Percentiles rank a stretch among this genome's conserved stretches.
Evolutionary conservation across 1,140 invertebrate species (phyloP).

Genomic region (Heliconius congener): DNA sequence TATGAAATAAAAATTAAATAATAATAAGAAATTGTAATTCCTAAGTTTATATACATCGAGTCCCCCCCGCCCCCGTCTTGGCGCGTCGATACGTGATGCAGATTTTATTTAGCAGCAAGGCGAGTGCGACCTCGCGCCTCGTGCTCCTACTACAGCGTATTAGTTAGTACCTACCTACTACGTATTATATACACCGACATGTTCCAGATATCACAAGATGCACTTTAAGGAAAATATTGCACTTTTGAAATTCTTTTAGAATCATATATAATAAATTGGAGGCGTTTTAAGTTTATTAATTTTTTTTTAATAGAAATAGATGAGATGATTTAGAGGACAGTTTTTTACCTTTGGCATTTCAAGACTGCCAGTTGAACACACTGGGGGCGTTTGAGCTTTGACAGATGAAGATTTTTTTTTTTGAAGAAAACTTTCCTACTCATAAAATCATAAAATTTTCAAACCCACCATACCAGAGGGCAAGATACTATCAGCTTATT

Average conservation of each 20-base stretch:
- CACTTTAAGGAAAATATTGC: background rate
- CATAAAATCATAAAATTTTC: no score
- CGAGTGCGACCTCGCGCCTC: slow-evolving; percentile 3
- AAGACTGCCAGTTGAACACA: no score
- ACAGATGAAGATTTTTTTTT: no score
- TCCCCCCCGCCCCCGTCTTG: background rate
- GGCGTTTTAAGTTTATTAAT: background rate
- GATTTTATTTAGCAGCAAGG: slow-evolving; percentile 33
- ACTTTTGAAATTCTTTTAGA: background rate
- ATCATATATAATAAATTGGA: background rate
- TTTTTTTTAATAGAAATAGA: background rate
- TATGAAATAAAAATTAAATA: no score
- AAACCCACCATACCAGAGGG: no score
- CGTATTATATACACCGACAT: background rate
- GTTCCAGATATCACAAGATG: background rate
- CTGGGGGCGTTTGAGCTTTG: no score
- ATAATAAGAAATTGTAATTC: background rate
- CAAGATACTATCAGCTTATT: no score
- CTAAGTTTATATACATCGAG: background rate
- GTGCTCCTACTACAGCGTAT: background rate
- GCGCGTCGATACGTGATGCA: slow-evolving; percentile 35
- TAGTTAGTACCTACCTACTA: background rate
- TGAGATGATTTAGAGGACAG: no score
- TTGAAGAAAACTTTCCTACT: no score
- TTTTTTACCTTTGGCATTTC: no score